These are phyloP conservation scores for Drosophila pseudotalamancana DNA, from an alignment of 2,888 invertebrate genomes.

Conservation along the genomic window DNA sequence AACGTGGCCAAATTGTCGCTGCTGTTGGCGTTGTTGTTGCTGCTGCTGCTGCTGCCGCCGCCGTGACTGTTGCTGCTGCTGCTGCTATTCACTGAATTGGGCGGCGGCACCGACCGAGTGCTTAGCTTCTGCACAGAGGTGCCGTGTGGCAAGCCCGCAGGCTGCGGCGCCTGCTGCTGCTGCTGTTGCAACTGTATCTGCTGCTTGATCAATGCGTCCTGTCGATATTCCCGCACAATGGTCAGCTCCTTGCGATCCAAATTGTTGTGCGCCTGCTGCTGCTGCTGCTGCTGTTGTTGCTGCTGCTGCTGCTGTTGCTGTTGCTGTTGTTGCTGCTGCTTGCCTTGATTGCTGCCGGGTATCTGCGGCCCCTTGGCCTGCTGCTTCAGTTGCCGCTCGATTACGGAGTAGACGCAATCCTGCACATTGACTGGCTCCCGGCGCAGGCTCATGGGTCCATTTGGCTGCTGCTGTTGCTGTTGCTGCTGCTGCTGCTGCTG, in stretches of 20 bases:
- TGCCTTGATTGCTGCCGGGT: conserved; percentile 36
- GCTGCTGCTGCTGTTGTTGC: conserved; percentile 24
- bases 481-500: conserved; percentile 22
- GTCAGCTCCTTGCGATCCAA: conserved; percentile 80
- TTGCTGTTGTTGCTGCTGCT: conserved; percentile 32
- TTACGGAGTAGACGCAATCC: conserved; percentile 92
- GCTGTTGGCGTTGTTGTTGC: conserved; percentile 9
- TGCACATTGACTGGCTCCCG: conserved; percentile 86
- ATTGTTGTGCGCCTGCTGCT: conserved; percentile 51
- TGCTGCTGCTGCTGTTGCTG: conserved; percentile 30
- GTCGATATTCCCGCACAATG: conserved; percentile 84
- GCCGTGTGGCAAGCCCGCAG: conserved; percentile 62
- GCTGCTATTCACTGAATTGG: conserved; percentile 15
- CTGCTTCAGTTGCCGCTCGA: conserved; percentile 91
- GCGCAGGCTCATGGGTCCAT: conserved; percentile 72
- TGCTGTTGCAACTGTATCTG: conserved; percentile 38
- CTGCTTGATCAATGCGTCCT: conserved; percentile 76
- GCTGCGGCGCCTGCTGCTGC: conserved; percentile 49
- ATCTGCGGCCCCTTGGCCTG: conserved; percentile 85
- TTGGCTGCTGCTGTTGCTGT: conserved; percentile 26
- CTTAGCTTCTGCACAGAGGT: conserved; percentile 61
- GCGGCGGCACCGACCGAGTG: conserved; percentile 29
- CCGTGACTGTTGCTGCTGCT: conserved; percentile 22
- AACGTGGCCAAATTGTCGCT: conserved; percentile 87
- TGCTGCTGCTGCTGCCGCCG: conserved; percentile 23